These are phyloP conservation scores for Cirrhinus molitorella DNA, from an alignment of 2,797 vertebrate genomes.

Conservation along the genomic window DNA sequence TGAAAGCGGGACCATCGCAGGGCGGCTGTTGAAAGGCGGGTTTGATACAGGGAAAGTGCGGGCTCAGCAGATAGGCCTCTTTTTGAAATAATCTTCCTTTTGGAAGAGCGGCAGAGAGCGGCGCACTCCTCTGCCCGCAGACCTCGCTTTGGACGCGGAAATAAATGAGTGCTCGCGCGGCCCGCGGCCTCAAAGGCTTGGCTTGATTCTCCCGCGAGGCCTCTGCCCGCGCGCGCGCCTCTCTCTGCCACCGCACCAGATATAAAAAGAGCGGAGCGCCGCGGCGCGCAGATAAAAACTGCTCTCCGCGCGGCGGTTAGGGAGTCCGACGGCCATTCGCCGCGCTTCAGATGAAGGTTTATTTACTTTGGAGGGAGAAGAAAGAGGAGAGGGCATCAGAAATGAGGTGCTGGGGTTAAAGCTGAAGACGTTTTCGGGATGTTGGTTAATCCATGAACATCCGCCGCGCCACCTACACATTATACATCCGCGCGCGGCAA, in stretches of 20 bases:
- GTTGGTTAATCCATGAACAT: conserved; percentile 23
- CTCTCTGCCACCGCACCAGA: conserved; percentile 4
- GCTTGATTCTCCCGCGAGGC: conserved; percentile 32
- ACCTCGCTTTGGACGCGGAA: conserved; percentile 51
- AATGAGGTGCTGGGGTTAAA: conserved; percentile 39
- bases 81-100: conserved; percentile 59
- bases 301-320: conserved; percentile 6
- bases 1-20: conserved; percentile 14
- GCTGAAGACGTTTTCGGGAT: conserved; percentile 17
- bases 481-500: conserved; percentile 15
- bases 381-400: conserved; percentile 41
- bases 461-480: conserved; percentile 1
- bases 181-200: conserved; percentile 42
- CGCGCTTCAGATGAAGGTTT: conserved; percentile 43
- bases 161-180: conserved; percentile 51
- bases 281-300: conserved; percentile 32
- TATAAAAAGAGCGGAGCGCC: conserved; percentile 30
- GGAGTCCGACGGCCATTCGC: conserved; percentile 27
- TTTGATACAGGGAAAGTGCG: conserved; percentile 68
- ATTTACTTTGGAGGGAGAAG: conserved; percentile 39
- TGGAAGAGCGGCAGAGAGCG: conserved; percentile 38
- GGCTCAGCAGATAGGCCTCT: conserved; percentile 71
- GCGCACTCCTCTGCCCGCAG: conserved; percentile 44
- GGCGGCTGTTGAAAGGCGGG: conserved; percentile 47
- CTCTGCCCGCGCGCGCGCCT: not conserved